Evolutionary conservation across 2,797 vertebrate genomes (phyloP), one percentile per base, ranked within the genome.

Genomic region (Gymnothorax reevesii): DNA sequence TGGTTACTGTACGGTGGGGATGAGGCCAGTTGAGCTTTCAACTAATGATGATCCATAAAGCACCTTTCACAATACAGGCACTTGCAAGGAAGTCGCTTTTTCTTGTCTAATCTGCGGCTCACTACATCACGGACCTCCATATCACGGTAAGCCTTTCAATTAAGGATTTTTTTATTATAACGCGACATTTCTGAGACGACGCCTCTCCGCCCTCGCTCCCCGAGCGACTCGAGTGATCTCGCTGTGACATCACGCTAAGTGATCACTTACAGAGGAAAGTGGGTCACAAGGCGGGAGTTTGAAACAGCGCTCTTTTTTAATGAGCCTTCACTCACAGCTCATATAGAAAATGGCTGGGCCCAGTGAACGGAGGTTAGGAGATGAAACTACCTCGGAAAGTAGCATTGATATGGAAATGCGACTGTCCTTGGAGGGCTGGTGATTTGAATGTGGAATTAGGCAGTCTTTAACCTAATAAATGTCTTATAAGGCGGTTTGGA

Each of bases 371-470:
- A 54, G 75, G 75, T 54, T 79, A 79, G 75, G 75, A 79, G 54
- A 9, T 54, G 75, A 54, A 79, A n/a, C 15, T 54, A 54, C 75
- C 75, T 7, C 71, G 13, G 71, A 49, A 75, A 54, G 75, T 10
- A 79, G 42, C 80, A 83, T 83, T 83, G 54, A 83, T 83, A 59
- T 59, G 82, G 25, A 83, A 83, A 59, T 59, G 25, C 13, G 7
- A 13, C 10, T 60, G 57, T 33, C 82, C 55, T 7, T 42, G 57
- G 25, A 83, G 55, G 4, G 25, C 55, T 12, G 82, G 57, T 12
- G 55, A 83, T 83, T 83, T 83, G 82, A 83, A 60, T 83, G 82
- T 7, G 57, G 82, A 59, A 83, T 59, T 60, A 83, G 80, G n/a
- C 54, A 15, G 57, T 13, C n/a, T 82, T 82, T 82, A 83, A 64